phyloP scores from a whole-genome alignment of 23 tunicate species.

The Halocynthia aurantium region DNA sequence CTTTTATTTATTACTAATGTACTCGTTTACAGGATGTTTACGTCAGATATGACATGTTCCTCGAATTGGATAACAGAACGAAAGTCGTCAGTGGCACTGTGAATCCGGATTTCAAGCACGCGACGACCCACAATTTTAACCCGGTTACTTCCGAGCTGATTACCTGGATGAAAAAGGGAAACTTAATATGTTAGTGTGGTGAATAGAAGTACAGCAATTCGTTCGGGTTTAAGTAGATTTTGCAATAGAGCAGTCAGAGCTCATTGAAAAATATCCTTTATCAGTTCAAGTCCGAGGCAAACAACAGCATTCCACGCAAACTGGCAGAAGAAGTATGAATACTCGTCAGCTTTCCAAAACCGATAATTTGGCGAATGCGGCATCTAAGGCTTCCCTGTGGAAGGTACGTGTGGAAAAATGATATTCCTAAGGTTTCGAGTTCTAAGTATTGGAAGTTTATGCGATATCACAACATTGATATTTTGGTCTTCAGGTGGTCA shows the following conservation, averaged over 20 bases:
- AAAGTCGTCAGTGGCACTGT: constrained; percentile 20
- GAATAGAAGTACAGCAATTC: too few relatives aligned
- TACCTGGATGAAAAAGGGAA: constrained; percentile 23
- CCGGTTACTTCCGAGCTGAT: constrained; percentile 14
- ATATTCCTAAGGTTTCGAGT: too few relatives aligned
- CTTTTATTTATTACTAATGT: not conserved
- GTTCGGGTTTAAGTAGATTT: too few relatives aligned
- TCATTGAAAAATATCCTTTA: too few relatives aligned
- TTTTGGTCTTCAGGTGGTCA: not conserved
- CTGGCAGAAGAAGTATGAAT: constrained; percentile 1
- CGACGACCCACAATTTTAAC: constrained; percentile 5
- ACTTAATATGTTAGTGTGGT: constrained; percentile 5
- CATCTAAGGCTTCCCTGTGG: constrained; percentile 14
- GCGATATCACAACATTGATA: not conserved
- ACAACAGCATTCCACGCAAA: not conserved
- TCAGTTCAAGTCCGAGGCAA: constrained; percentile 27
- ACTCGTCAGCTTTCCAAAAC: constrained; percentile 15
- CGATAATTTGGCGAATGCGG: not conserved
- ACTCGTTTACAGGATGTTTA: constrained; percentile 12
- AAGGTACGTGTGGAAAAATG: not conserved
- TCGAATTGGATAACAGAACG: constrained; percentile 13
- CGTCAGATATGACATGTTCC: constrained; percentile 25
- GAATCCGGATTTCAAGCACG: constrained; percentile 13
- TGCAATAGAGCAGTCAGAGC: too few relatives aligned
- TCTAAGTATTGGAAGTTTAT: not conserved